phyloP scores from a whole-genome alignment of 2,113 vertebrate species.

The Mus pahari region DNA sequence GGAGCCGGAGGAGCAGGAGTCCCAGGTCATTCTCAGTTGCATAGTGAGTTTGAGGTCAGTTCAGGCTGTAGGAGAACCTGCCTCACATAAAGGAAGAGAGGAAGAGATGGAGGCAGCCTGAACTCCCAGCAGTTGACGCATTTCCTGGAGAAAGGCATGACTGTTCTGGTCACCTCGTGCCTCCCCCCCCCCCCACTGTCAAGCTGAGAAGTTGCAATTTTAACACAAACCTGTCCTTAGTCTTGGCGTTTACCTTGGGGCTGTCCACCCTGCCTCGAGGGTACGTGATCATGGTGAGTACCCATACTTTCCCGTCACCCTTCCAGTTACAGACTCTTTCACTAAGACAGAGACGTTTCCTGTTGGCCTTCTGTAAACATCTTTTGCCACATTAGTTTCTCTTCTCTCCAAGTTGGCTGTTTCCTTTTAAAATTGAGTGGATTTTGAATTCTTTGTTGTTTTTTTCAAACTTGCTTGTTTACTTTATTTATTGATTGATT shows the following conservation, averaged over 20 bases:
- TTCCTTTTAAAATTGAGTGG: conserved; percentile 51
- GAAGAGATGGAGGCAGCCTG: too few relatives aligned
- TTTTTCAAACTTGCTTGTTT: background rate
- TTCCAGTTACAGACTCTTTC: background rate
- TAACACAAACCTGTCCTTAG: background rate
- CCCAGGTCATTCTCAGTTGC: background rate
- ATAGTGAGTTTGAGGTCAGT: background rate
- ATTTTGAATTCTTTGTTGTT: conserved; percentile 40
- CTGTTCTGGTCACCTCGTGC: background rate
- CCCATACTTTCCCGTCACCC: background rate
- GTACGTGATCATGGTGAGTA: too few relatives aligned
- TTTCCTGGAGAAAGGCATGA: background rate
- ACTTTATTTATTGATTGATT: background rate
- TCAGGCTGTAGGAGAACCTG: background rate
- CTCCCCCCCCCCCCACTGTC: background rate
- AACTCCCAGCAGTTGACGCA: background rate
- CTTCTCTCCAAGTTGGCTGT: background rate
- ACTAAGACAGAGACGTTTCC: background rate
- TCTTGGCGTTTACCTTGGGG: background rate
- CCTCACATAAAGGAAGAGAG: background rate
- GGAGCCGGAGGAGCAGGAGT: background rate
- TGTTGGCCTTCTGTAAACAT: background rate
- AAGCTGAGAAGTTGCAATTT: background rate
- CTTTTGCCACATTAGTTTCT: background rate
- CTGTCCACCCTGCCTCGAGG: background rate